Base-by-base conservation (phyloP, 2,888 invertebrate genomes). In the Neoascia interrupta region DNA sequence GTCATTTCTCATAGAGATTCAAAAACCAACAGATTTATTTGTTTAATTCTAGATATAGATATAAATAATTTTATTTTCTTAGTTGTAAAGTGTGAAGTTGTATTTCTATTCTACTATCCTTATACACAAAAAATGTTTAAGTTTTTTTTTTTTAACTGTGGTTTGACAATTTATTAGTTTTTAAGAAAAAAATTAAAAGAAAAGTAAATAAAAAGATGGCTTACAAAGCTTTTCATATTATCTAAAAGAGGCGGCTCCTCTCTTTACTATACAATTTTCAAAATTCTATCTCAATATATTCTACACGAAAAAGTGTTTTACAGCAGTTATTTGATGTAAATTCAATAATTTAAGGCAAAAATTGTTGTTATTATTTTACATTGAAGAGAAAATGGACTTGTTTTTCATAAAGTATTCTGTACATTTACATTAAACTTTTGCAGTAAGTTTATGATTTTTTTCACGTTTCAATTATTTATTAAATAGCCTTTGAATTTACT, bases 281-380 rank as follows among this genome's bases (percentile, higher is more conserved):
- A 43, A 43, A 53, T 26, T 37, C 18, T 56, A 31, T 19, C 15
- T 41, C 6, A 58, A 28, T 56, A 21, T 58, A 19, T 15, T 13
- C 43, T 43, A 34, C 3, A 68, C 47, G 19, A 41, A 21, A 53
- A 43, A 64, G 47, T 39, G 28, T 13, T 47, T 34, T 21, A 45
- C 45, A 19, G 37, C 45, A 56, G 19, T 66, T 49, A 43, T 60
- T 69, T 69, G 51, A 26, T 69, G 58, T 51, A 58, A 60, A 69
- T 49, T 69, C 41, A 58, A 51, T 39, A 41, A 49, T 69, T 58
- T 69, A 69, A 69, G 68, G 68, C 68, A 58, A 69, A 69, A 34
- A 49, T 39, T 56, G 5, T 41, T 58, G 13, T 58, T 37, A 6
- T 28, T 28, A n/a, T 39, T 64, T 56, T 39, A 28, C 26, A 10